Conservation (phyloP, 2,797 vertebrate species). For the Ambastaia sidthimunki region DNA sequence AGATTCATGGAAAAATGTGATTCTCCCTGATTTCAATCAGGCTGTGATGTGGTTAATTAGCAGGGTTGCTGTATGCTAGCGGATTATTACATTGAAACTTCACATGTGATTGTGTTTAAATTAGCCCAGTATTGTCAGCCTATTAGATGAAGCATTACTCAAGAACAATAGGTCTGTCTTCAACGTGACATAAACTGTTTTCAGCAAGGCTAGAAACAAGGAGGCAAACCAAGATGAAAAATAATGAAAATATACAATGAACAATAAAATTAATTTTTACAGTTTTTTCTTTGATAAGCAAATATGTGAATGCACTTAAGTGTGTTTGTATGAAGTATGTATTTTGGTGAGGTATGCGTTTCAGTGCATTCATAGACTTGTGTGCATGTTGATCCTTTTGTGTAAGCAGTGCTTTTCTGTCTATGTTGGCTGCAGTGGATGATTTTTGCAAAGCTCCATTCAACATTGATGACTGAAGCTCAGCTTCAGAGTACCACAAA, state of each 20-base stretch:
- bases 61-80: background rate
- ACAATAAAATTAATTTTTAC: too few species aligned
- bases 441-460: conserved; percentile 45
- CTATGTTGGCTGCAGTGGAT: conserved; percentile 39
- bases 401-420: conserved; percentile 19
- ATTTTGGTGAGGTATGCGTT: background rate
- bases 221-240: background rate
- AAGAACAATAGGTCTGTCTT: conserved; percentile 1
- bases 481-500: conserved; percentile 45
- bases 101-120: background rate
- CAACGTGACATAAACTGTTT: background rate
- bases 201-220: conserved; percentile 2
- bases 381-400: conserved; percentile 12
- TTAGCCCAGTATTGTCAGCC: background rate
- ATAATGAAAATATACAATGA: background rate
- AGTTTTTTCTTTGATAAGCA: background rate
- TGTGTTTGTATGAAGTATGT: conserved; percentile 6
- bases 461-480: conserved; percentile 49
- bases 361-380: background rate
- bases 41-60: conserved; percentile 1
- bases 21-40: background rate
- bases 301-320: background rate
- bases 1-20: background rate
- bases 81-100: conserved; percentile 1
- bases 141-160: conserved; percentile 1